Evolutionary conservation across 1,140 invertebrate genomes (phyloP).

Genomic region (Zaprionus gabonicus): DNA sequence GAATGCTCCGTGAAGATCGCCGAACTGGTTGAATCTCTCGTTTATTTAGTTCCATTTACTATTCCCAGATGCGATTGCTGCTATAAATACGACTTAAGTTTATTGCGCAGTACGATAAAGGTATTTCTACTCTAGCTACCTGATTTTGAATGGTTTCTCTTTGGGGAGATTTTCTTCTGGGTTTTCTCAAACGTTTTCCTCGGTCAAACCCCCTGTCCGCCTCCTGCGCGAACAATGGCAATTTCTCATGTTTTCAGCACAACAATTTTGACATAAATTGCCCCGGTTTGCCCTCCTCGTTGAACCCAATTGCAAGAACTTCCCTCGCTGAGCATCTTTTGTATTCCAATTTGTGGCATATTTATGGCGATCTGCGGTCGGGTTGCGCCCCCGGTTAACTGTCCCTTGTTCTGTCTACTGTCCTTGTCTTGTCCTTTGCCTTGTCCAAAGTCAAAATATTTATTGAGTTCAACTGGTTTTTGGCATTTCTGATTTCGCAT

Average conservation of each 20-base stretch:
- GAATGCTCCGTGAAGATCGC: conserved; percentile 43
- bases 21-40: conserved; percentile 31
- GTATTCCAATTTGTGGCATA: conserved; percentile 44
- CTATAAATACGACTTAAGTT: background rate
- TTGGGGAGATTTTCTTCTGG: background rate
- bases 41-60: conserved; percentile 47
- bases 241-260: conserved; percentile 45
- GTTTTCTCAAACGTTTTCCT: background rate
- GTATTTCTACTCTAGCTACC: background rate
- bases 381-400: conserved; percentile 36
- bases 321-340: conserved; percentile 38
- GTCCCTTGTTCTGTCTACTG: conserved; percentile 8
- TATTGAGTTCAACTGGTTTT: conserved; percentile 80
- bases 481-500: conserved; percentile 39
- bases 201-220: conserved; percentile 10
- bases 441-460: conserved; percentile 81
- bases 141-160: background rate
- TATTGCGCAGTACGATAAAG: background rate
- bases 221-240: background rate
- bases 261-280: conserved; percentile 64
- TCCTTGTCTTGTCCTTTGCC: conserved; percentile 23
- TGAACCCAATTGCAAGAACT: conserved; percentile 15
- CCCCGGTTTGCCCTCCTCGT: conserved; percentile 47
- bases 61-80: background rate
- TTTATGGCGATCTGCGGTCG: conserved; percentile 43